A percentile compares a stretch with the other conserved stretches of the same genome.
phyloP scores from a whole-genome alignment of 1,140 invertebrate genomes.

The Drosophila virilis region DNA sequence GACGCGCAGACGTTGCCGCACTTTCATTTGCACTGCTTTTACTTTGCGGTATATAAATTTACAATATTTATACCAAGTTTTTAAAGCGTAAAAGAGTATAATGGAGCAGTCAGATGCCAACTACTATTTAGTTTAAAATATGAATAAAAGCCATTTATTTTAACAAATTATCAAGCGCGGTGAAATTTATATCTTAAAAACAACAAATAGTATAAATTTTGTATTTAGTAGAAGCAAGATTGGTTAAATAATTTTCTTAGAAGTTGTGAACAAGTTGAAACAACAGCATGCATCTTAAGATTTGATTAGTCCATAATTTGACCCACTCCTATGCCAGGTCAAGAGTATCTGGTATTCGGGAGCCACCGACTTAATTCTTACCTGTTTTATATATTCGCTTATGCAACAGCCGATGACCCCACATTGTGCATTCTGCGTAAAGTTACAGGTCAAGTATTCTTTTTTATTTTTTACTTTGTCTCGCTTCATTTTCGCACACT shows the following conservation, averaged over 20 bases:
- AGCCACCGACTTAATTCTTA: too few relatives aligned
- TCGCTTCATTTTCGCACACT: slow-evolving; percentile 22
- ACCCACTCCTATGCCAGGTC: neutral
- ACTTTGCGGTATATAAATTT: slow-evolving; percentile 52
- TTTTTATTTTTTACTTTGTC: slow-evolving; percentile 29
- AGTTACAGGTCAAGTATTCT: slow-evolving; percentile 71
- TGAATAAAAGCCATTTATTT: too few relatives aligned
- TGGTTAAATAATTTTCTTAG: too few relatives aligned
- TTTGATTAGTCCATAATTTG: too few relatives aligned
- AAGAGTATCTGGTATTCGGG: neutral
- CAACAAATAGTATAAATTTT: too few relatives aligned
- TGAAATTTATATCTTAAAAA: too few relatives aligned
- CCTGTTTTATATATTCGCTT: slow-evolving; percentile 24
- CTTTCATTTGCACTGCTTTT: slow-evolving; percentile 36
- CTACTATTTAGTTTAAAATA: too few relatives aligned
- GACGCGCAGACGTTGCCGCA: neutral
- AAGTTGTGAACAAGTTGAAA: too few relatives aligned
- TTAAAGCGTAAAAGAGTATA: slow-evolving; percentile 1
- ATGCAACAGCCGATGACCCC: slow-evolving; percentile 22
- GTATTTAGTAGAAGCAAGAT: too few relatives aligned
- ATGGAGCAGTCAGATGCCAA: neutral
- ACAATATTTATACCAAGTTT: slow-evolving; percentile 42
- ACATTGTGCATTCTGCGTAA: slow-evolving; percentile 27
- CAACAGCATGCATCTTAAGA: too few relatives aligned
- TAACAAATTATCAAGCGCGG: too few relatives aligned